Percentiles rank a stretch among this genome's conserved stretches.
These are phyloP conservation scores for Ormyrus rosae DNA, from an alignment of 2,888 invertebrate species.

Conservation along the genomic window DNA sequence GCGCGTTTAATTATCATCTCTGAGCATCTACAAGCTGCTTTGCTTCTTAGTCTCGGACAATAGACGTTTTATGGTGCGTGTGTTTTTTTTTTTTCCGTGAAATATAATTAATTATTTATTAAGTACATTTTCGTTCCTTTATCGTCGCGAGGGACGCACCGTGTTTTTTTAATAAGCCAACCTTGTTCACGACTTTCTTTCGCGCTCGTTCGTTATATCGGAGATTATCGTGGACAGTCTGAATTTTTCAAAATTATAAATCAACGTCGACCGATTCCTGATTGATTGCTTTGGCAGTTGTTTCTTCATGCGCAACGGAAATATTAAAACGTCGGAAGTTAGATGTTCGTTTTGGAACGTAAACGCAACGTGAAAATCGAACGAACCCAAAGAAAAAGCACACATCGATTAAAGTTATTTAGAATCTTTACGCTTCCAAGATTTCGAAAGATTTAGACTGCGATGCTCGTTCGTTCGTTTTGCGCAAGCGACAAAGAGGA, in stretches of 20 bases:
- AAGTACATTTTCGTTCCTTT: slow-evolving; percentile 20
- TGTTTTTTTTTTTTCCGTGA: slow-evolving; percentile 8
- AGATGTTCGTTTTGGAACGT: neutral
- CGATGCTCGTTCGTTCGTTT: neutral
- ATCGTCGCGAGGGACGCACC: slow-evolving; percentile 12
- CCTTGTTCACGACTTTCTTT: neutral
- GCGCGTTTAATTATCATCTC: slow-evolving; percentile 36
- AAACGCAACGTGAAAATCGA: neutral
- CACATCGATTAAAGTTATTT: neutral
- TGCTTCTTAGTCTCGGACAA: slow-evolving; percentile 4
- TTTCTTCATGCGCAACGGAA: neutral
- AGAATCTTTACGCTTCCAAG: neutral
- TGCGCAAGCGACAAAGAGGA: slow-evolving; percentile 17
- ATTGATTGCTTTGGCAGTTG: neutral
- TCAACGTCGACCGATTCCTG: too few relatives aligned
- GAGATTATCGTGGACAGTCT: neutral
- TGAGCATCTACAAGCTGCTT: slow-evolving; percentile 24
- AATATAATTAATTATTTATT: neutral
- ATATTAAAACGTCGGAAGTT: neutral
- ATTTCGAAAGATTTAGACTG: slow-evolving; percentile 1
- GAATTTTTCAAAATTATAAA: neutral
- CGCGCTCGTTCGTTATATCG: slow-evolving; percentile 7
- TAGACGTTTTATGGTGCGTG: neutral
- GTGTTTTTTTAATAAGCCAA: neutral
- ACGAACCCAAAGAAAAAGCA: too few relatives aligned